phyloP scores from a whole-genome alignment of 64 coral and sea anemone genomes.

The Stylophora pistillata region DNA sequence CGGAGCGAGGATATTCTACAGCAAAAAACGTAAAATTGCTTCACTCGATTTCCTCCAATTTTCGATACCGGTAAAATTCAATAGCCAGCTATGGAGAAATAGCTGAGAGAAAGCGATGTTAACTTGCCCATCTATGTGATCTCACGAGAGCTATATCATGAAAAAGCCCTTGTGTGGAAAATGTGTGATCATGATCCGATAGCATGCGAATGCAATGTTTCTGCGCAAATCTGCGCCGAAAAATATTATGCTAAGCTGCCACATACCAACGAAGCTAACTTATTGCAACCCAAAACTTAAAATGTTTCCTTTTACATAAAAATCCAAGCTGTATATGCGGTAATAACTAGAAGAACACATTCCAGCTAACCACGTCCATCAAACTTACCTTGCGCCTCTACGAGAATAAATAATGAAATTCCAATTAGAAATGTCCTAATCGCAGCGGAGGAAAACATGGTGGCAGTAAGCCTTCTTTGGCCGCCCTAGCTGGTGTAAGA shows the following conservation, averaged over 20 bases:
- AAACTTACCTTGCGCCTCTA: slow-evolving; percentile 34
- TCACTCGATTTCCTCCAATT: background rate
- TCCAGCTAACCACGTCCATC: slow-evolving; percentile 1
- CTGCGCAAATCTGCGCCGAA: background rate
- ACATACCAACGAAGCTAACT: background rate
- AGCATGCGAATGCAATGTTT: background rate
- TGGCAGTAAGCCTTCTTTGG: background rate
- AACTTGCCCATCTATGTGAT: background rate
- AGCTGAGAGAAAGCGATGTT: background rate
- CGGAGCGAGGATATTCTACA: background rate
- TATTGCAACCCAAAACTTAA: background rate
- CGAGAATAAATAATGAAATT: slow-evolving; percentile 34
- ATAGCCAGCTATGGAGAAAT: background rate
- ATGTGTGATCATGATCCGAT: background rate
- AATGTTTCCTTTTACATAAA: background rate
- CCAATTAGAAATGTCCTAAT: slow-evolving; percentile 15
- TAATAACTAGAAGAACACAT: background rate
- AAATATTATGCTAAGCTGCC: slow-evolving; percentile 18
- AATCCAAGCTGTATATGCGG: background rate
- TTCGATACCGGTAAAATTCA: background rate
- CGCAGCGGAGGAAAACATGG: slow-evolving; percentile 16
- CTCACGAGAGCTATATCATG: background rate
- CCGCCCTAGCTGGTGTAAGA: slow-evolving; percentile 30
- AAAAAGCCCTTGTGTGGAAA: slow-evolving; percentile 31
- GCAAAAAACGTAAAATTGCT: background rate